These are phyloP conservation scores for Centrocercus urophasianus DNA, from an alignment of 2,113 vertebrate species.

Conservation along the genomic window DNA sequence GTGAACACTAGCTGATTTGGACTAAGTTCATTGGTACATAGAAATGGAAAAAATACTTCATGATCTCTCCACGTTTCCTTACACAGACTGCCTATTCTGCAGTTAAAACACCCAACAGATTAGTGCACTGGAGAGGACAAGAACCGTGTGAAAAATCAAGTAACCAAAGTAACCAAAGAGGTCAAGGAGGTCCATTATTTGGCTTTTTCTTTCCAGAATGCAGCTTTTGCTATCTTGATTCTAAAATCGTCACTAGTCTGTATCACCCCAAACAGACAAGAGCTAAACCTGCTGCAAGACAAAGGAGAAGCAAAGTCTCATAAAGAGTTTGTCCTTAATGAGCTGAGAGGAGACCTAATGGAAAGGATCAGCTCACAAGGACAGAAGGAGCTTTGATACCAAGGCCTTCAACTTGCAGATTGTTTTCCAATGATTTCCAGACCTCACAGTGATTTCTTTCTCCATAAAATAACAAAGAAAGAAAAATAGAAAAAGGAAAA, in stretches of 20 bases:
- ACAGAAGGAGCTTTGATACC: not conserved
- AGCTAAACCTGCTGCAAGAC: not conserved
- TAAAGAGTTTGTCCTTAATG: not conserved
- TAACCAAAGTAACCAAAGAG: not conserved
- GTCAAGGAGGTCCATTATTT: not conserved
- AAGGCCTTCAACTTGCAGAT: not conserved
- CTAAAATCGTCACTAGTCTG: not conserved
- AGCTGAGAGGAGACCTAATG: not conserved
- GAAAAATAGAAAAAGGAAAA: too few relatives aligned
- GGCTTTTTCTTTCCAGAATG: not conserved
- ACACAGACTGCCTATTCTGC: not conserved
- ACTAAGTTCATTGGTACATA: fast-evolving
- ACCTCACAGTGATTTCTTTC: not conserved
- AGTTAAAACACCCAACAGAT: too few relatives aligned
- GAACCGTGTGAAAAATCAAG: not conserved
- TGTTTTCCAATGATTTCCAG: not conserved
- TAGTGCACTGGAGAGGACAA: not conserved
- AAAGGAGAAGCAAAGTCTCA: not conserved
- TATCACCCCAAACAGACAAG: not conserved
- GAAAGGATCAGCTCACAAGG: not conserved
- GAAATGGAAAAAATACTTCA: not conserved
- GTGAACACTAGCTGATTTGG: not conserved
- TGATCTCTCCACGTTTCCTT: not conserved
- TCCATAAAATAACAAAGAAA: not conserved
- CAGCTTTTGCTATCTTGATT: not conserved